A percentile compares a stretch with the other conserved stretches of the same genome.
These are phyloP conservation scores for Heteromurus nitidus DNA, from an alignment of 2,888 invertebrate genomes.

Conservation along the genomic window DNA sequence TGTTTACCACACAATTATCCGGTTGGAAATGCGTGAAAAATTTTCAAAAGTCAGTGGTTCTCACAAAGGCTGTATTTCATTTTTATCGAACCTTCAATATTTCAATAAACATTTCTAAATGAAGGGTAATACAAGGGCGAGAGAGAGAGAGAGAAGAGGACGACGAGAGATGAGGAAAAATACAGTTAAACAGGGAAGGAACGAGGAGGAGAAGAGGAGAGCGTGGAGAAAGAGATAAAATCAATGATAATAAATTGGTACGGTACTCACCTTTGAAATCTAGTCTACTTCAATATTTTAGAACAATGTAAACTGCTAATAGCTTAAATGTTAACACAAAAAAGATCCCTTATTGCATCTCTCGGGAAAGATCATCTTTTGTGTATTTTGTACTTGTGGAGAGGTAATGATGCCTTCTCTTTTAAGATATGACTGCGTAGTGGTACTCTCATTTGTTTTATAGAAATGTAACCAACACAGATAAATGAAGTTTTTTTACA, in stretches of 20 bases:
- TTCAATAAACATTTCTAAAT: slow-evolving; percentile 60
- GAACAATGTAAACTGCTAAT: slow-evolving; percentile 56
- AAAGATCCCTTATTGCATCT: slow-evolving; percentile 20
- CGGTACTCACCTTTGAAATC: slow-evolving; percentile 61
- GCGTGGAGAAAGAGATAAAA: slow-evolving; percentile 65
- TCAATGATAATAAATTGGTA: slow-evolving; percentile 66
- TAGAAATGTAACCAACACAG: too few relatives aligned
- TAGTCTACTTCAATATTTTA: slow-evolving; percentile 57
- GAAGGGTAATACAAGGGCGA: slow-evolving; percentile 42
- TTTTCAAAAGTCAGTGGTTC: slow-evolving; percentile 52
- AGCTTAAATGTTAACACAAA: slow-evolving; percentile 54
- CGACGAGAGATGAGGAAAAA: too few relatives aligned
- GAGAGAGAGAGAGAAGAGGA: slow-evolving; percentile 4
- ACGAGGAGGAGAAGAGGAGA: slow-evolving; percentile 17
- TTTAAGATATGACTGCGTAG: too few relatives aligned
- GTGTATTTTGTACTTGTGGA: slow-evolving; percentile 36
- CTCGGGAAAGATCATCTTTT: slow-evolving; percentile 32
- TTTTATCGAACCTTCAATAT: slow-evolving; percentile 60
- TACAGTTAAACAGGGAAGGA: slow-evolving; percentile 33
- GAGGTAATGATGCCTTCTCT: too few relatives aligned
- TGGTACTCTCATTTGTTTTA: too few relatives aligned
- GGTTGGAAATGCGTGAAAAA: slow-evolving; percentile 61
- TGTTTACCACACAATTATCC: slow-evolving; percentile 42
- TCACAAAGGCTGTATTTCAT: slow-evolving; percentile 57
- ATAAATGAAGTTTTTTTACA: slow-evolving; percentile 40